Base-by-base conservation (phyloP, 1,140 invertebrate species). In the Mactra quadrangularis region DNA sequence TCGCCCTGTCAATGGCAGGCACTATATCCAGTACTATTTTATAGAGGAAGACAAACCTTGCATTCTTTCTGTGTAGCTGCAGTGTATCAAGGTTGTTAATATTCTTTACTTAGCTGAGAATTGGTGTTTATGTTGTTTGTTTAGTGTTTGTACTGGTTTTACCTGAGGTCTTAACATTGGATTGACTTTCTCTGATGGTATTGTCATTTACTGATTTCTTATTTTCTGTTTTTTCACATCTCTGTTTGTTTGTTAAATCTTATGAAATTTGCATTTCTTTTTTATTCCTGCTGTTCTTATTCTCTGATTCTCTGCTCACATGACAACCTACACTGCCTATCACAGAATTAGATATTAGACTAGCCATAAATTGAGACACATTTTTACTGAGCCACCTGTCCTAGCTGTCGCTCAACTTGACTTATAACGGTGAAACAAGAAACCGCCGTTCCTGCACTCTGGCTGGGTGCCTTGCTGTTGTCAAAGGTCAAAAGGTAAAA, bases 321-420 rank as follows among this genome's bases (percentile, higher is more conserved):
- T 15, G 57, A 29, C 57, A 27, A 38, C 66, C 41, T n/a, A 22
- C 22, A 70, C 38, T 13, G 66, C 66, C 41, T 70, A 50, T 50
- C 41, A 31, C 25, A 31, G 38, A 50, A 27, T 50, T 31, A 27
- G 11, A 6, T 50, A 29, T 27, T 50, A 2, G 4, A 3, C 66
- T 70, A 70, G 66, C 66, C 66, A 70, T 64, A 64, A 35, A 3
- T 33, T 64, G 60, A 33, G 19, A 64, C 60, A 35, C 1, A 4
- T 6, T 70, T 70, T 70, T 70, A 70, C 66, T 22, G 66, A 29
- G 31, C 45, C 47, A 22, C 66, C 66, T 70, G 66, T 70, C 66
- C 66, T 45, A 50, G 66, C 66, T 70, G 47, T 50, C 66, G 27
- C 38, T 41, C 41, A 70, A 70, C 66, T 70, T 38, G 22, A 4